These are phyloP conservation scores for Hucho hucho DNA, from an alignment of 2,113 vertebrate species.

Conservation along the genomic window DNA sequence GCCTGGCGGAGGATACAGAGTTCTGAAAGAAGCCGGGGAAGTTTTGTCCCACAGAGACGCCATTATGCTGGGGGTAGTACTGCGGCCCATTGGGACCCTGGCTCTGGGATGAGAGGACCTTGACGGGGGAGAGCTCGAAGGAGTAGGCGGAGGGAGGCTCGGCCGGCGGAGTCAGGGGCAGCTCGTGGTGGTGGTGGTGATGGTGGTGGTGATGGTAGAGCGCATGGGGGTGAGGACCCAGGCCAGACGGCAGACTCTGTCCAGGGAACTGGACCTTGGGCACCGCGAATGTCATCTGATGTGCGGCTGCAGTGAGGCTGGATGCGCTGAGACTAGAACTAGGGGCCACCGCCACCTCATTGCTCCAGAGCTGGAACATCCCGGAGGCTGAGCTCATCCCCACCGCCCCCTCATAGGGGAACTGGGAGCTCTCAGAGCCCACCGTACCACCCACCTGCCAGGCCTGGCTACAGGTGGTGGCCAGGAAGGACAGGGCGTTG, in stretches of 20 bases:
- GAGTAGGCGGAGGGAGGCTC: conserved; percentile 78
- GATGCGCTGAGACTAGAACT: conserved; percentile 63
- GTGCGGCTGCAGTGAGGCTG: conserved; percentile 42
- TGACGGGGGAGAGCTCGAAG: conserved; percentile 82
- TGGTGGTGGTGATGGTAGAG: conserved; percentile 74
- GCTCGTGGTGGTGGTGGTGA: conserved; percentile 77
- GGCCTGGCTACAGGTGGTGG: conserved; percentile 78
- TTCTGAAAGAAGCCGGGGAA: conserved; percentile 78
- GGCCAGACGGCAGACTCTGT: conserved; percentile 67
- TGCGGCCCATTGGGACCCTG: conserved; percentile 56
- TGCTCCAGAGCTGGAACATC: conserved; percentile 86
- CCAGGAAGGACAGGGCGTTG: conserved; percentile 75
- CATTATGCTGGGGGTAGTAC: conserved; percentile 78
- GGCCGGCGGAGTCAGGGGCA: conserved; percentile 83
- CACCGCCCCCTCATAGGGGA: conserved; percentile 73
- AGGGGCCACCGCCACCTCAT: conserved; percentile 72
- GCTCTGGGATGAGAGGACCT: conserved; percentile 74
- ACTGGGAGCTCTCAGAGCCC: conserved; percentile 69
- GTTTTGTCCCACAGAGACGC: conserved; percentile 68
- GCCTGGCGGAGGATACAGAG: conserved; percentile 61
- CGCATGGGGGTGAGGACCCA: conserved; percentile 62
- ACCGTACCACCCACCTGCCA: conserved; percentile 67
- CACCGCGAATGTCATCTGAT: conserved; percentile 79
- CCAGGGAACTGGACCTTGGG: conserved; percentile 79
- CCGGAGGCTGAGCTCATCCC: conserved; percentile 73